phyloP scores from a whole-genome alignment of 2,888 invertebrate genomes.

The Nasonovia ribisnigri region DNA sequence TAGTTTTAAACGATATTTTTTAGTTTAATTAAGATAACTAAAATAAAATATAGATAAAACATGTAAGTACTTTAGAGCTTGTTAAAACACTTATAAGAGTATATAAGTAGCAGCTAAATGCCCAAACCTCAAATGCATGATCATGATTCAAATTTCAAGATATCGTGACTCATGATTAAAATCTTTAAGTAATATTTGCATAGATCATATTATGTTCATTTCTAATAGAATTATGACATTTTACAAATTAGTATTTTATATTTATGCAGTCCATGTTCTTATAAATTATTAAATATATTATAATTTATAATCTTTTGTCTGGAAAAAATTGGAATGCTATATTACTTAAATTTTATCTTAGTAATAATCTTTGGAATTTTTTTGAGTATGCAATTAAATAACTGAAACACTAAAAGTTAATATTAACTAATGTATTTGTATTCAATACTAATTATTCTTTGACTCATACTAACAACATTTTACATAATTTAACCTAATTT shows the following conservation, averaged over 20 bases:
- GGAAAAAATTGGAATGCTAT: background rate
- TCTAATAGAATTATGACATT: background rate
- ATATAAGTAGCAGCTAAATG: background rate
- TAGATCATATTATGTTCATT: background rate
- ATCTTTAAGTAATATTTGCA: background rate
- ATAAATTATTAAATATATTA: background rate
- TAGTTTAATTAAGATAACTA: background rate
- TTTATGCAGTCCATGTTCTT: background rate
- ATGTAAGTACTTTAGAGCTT: background rate
- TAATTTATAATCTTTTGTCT: background rate
- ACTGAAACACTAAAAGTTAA: background rate
- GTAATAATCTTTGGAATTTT: background rate
- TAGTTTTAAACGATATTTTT: background rate
- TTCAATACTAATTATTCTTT: background rate
- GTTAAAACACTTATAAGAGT: background rate
- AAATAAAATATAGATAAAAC: background rate
- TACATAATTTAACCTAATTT: background rate
- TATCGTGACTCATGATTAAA: background rate
- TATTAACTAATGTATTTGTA: background rate
- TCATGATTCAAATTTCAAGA: background rate
- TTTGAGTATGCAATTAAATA: background rate
- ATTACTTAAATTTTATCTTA: background rate
- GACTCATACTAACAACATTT: background rate
- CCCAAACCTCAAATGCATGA: background rate
- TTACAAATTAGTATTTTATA: constrained; percentile 1